Percentiles rank a stretch among this genome's conserved stretches.
phyloP scores from a whole-genome alignment of 2,797 vertebrate species.

The Psittacula derbiana region DNA sequence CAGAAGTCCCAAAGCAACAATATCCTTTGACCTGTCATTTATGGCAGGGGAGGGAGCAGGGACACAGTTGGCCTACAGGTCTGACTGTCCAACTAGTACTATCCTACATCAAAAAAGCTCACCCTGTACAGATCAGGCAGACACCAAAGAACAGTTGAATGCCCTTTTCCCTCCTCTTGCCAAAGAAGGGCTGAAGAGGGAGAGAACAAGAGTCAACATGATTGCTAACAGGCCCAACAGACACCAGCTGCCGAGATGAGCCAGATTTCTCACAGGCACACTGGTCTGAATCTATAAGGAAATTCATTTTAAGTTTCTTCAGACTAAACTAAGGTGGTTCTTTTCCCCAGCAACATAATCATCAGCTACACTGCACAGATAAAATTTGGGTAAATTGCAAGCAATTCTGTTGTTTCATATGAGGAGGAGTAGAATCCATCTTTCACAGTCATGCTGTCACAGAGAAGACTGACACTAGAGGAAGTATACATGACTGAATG shows the following conservation, averaged over 20 bases:
- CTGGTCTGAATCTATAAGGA: not conserved
- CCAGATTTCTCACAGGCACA: not conserved
- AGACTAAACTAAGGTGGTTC: not conserved
- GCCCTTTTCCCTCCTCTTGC: not conserved
- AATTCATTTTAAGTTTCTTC: not conserved
- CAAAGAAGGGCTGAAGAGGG: not conserved
- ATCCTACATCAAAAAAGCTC: not conserved
- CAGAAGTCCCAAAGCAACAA: constrained; percentile 49
- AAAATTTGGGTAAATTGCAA: not conserved
- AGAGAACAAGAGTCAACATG: not conserved
- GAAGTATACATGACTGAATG: not conserved
- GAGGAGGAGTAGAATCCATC: constrained; percentile 7
- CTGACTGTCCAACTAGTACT: not conserved
- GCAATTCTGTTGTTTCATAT: not conserved
- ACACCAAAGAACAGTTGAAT: not conserved
- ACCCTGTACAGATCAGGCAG: not conserved
- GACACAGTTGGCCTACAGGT: not conserved
- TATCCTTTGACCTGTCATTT: constrained; percentile 58
- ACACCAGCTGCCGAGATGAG: not conserved
- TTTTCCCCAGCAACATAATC: not conserved
- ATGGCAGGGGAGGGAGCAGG: not conserved
- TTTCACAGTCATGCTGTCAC: not conserved
- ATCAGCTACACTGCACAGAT: not conserved
- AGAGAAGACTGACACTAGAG: constrained; percentile 4
- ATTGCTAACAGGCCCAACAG: not conserved